Evolutionary conservation across 2,797 vertebrate genomes (phyloP), one percentile per base, ranked within the genome.

Genomic region (Lithobates pipiens): DNA sequence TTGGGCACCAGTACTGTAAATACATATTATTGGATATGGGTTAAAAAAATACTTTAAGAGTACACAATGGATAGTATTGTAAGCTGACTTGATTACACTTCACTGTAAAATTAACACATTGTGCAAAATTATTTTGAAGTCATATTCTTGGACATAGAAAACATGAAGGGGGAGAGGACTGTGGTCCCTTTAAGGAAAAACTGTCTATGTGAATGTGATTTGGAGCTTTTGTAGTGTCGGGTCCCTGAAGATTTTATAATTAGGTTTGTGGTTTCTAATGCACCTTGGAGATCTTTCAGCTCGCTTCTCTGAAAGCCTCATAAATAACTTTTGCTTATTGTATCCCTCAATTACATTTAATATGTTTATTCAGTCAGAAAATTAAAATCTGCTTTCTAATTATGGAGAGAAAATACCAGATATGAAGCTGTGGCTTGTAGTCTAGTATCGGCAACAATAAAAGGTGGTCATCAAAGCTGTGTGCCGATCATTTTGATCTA

Each of bases 181-280:
- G n/a, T 50, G 42, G 7, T 11, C 8, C 50, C 18, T 23, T 61
- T 29, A 23, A 61, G 21, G 54, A 54, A 18, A 54, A 18, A 54
- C 16, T 54, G 50, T 54, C 3, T 54, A 61, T 21, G 8, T 61
- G 21, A 21, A 61, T 23, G 21, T 61, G 54, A 61, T 18, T 68
- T 18, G 10, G 46, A 82, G 36, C 23, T 21, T 57, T n/a, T 73
- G 50, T 57, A 34, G 50, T 46, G 72, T n/a, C 32, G 29, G 29
- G 21, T 74, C 54, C 34, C 34, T 74, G 32, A 23, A 11, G 81
- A 18, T 23, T 42, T 13, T 5, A 21, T 72, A 54, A 71, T 84
- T 69, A 77, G 67, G 29, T 84, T 69, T 84, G 82, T 72, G 82
- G 82, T 44, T 39, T 39, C n/a, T 84, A 84, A 84, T 84, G 82